Base-by-base conservation (phyloP, 2,888 invertebrate species). In the Kuschelorhynchus macadamiae region DNA sequence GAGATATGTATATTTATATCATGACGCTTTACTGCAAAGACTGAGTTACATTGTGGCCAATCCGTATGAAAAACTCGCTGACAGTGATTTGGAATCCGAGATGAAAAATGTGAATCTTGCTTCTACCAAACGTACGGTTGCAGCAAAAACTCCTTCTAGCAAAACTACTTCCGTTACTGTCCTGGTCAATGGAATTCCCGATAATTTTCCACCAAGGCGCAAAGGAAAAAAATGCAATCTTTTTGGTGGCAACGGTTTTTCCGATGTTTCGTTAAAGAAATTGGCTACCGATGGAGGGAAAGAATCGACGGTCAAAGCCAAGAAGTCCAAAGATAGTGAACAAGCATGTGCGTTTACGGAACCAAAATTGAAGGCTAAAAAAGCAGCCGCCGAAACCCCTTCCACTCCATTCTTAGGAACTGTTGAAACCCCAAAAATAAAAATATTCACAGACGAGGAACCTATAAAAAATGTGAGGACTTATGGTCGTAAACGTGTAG, bases 11-110 rank as follows among this genome's bases (percentile, higher is more conserved):
- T 67, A 74, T 53, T 70, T 79, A n/a, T 78, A 74, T 56, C 72
- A 70, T 47, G 78, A 78, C 67, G 71, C 74, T 11, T 55, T 73
- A 18, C 11, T 73, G 17, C 78, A 78, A 61, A 74, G 72, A 64
- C 50, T 71, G 9, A 57, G 68, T 53, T 74, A 76, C 53, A 36
- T 73, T 4, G 60, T 62, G 9, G 20, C 50, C 4, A 14, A 16
- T 8, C 30, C 47, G 2, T 21, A 30, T n/a, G 5, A 0, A 46
- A 39, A 33, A 18, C 33, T 12, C 11, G 18, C 9, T n/a, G 8
- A 33, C 32, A 52, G 14, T 7, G 9, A 41, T n/a, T 36, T 30
- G 12, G 53, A 16, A 7, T 8, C 17, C 9, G 14, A 21, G n/a
- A 14, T 52, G 8, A 17, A 11, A 1, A 44, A 46, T 2, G 16